phyloP scores from a whole-genome alignment of 2,888 invertebrate genomes.

The Cistogaster globosa region DNA sequence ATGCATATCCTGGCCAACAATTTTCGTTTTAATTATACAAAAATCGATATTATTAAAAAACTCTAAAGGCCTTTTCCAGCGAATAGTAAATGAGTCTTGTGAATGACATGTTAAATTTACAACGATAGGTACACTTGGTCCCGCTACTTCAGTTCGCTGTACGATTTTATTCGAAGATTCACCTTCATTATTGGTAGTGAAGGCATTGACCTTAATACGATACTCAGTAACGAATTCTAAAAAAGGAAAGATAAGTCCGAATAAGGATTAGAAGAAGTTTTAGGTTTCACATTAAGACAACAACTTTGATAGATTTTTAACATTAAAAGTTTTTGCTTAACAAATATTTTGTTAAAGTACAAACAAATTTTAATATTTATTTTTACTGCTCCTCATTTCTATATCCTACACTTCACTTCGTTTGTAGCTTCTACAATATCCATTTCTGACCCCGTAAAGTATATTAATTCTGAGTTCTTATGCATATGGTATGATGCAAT shows the following conservation, averaged over 20 bases:
- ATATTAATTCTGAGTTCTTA: too few relatives aligned
- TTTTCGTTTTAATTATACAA: conserved; percentile 86
- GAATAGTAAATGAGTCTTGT: conserved; percentile 90
- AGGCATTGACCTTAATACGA: conserved; percentile 93
- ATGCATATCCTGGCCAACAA: conserved; percentile 80
- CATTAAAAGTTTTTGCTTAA: too few relatives aligned
- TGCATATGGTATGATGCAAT: too few relatives aligned
- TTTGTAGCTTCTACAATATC: too few relatives aligned
- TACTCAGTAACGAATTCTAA: conserved; percentile 94
- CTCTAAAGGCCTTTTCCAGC: conserved; percentile 91
- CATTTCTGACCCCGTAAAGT: too few relatives aligned
- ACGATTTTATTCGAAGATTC: conserved; percentile 89
- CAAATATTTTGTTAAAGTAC: too few relatives aligned
- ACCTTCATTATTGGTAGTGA: conserved; percentile 89
- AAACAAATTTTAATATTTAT: too few relatives aligned
- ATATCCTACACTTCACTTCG: too few relatives aligned
- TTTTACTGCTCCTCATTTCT: too few relatives aligned
- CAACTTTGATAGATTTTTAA: too few relatives aligned
- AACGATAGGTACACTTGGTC: conserved; percentile 91
- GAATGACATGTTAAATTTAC: conserved; percentile 92
- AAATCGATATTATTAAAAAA: conserved; percentile 92
- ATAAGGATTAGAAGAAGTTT: background rate
- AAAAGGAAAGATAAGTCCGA: conserved; percentile 74
- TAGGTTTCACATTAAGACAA: background rate
- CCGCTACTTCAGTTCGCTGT: conserved; percentile 92